Evolutionary conservation across 2,113 vertebrate species (phyloP).

Genomic region (mouse (Mus musculus)): DNA sequence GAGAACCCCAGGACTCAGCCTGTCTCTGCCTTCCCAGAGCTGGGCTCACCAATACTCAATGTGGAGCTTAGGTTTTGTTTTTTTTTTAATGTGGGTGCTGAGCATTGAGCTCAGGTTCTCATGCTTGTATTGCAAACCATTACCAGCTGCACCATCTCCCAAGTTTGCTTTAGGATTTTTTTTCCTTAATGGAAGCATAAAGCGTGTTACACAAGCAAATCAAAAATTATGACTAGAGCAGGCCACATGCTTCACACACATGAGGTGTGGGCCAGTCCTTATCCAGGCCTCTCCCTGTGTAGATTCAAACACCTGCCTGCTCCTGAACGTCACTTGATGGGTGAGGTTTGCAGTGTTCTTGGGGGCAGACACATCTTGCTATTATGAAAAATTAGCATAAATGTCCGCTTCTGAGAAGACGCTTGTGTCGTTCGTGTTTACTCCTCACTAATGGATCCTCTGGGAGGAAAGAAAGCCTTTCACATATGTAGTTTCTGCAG

Average conservation of each 20-base stretch:
- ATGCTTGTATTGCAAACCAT: background rate
- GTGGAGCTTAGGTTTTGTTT: background rate
- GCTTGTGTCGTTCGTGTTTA: background rate
- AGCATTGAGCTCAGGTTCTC: background rate
- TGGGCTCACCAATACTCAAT: background rate
- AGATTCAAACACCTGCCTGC: fast-evolving
- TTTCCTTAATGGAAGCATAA: background rate
- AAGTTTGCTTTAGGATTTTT: background rate
- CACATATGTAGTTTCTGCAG: background rate
- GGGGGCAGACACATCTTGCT: background rate
- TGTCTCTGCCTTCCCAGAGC: background rate
- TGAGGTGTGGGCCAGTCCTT: too few relatives aligned
- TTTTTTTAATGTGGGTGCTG: too few relatives aligned
- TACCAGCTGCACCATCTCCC: background rate
- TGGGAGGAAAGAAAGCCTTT: background rate
- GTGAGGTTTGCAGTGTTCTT: background rate
- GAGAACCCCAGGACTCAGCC: too few relatives aligned
- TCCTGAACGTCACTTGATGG: too few relatives aligned
- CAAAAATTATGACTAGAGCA: background rate
- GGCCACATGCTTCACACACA: background rate
- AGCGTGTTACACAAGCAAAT: background rate
- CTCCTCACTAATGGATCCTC: background rate
- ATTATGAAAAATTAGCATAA: background rate
- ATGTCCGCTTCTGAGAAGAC: too few relatives aligned
- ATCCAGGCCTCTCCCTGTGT: background rate